Base-by-base conservation (phyloP, 2,113 vertebrate species). In the Apodemus sylvaticus region DNA sequence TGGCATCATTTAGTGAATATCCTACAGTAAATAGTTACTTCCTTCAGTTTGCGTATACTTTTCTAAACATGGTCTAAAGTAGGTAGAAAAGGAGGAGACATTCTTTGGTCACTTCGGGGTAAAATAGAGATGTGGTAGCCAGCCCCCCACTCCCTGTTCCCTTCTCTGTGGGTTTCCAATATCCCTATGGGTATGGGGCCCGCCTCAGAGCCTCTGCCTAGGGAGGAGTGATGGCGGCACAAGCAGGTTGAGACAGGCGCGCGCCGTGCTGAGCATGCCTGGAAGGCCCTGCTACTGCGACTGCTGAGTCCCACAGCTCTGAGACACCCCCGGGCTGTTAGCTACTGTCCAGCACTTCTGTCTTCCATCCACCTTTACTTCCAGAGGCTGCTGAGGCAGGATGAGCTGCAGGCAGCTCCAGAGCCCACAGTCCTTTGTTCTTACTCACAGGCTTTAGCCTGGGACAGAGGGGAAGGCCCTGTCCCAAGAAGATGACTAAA, bases 201-300 rank as follows among this genome's bases (percentile, higher is more conserved):
- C 29, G 8, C 4, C 34, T 73, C 34, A n/a, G 48, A 66, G 87
- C 31, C 22, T 13, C n/a, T 36, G 16, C 53, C 12, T n/a, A 9
- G 64, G 2, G 39, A 79, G 11, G 92, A 5, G 0, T 24, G 6
- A n/a, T 13, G 29, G 45, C 20, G 31, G 3, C 39, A 34, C 17
- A 34, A 45, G 58, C 53, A 83, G 87, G 58, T 11, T 31, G 11
- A 76, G 31, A 78, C n/a, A 48, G 48, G n/a, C 48, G 17, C 42
- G 36, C 34, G 7, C 3, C 66, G 39, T 1, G 3, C 5, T 58
- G 10, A 6, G 16, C 0, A 12, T 3, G 14, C 19, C 74, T 24
- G 20, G 53, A 22, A 82, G 22, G 53, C 24, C 31, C 48, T 36
- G 17, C 14, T 3, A 1, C 22, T 0, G 3, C 1, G 7, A 64